phyloP scores from a whole-genome alignment of 2,113 vertebrate genomes.

The Gambusia affinis region DNA sequence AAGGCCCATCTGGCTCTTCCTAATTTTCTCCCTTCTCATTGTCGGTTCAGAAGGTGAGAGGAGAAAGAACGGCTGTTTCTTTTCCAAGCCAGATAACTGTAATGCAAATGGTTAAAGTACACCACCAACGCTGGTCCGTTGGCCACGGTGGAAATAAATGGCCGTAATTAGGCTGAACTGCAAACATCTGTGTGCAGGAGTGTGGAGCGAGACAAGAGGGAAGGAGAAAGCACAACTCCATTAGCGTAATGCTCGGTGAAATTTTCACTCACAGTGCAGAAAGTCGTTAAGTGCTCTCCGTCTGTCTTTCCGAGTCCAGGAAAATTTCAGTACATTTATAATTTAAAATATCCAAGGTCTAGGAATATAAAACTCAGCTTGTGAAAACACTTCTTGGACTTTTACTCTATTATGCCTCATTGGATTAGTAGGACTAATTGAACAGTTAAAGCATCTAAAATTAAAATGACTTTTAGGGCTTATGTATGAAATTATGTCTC shows the following conservation, averaged over 20 bases:
- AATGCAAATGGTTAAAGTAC: conserved; percentile 61
- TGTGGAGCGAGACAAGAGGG: conserved; percentile 23
- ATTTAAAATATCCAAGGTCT: conserved; percentile 72
- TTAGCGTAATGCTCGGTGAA: conserved; percentile 82
- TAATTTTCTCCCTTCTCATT: neutral
- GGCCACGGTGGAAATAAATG: conserved; percentile 77
- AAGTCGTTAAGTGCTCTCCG: conserved; percentile 83
- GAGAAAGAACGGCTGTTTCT: conserved; percentile 22
- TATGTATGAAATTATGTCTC: conserved; percentile 13
- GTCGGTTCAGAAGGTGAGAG: neutral
- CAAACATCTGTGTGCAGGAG: conserved; percentile 78
- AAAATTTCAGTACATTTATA: conserved; percentile 79
- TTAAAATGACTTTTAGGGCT: conserved; percentile 34
- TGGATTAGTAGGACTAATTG: conserved; percentile 60
- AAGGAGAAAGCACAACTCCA: conserved; percentile 74
- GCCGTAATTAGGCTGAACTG: conserved; percentile 79
- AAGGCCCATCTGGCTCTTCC: neutral
- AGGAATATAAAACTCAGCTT: conserved; percentile 63
- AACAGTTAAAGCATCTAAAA: conserved; percentile 45
- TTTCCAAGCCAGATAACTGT: conserved; percentile 55
- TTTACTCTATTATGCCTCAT: conserved; percentile 62
- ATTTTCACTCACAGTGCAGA: conserved; percentile 74
- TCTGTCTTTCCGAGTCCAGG: conserved; percentile 79
- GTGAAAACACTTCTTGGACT: conserved; percentile 62
- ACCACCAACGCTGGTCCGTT: conserved; percentile 53